Evolutionary conservation across 2,888 invertebrate species (phyloP).

Genomic region (Chrysomela aeneicollis): DNA sequence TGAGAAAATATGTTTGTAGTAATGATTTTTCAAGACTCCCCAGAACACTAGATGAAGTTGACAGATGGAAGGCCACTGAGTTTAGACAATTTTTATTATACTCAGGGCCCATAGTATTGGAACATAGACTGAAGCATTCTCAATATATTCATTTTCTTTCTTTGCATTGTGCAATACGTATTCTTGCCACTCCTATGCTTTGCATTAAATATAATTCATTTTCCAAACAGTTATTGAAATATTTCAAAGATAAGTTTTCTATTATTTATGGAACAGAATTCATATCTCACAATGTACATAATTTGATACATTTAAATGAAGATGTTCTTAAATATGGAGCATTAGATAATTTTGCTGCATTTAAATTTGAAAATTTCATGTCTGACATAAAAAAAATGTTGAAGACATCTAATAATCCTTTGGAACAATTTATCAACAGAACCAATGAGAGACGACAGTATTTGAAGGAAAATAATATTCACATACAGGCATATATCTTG

Average conservation of each 20-base stretch:
- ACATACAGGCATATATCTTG: too few species aligned
- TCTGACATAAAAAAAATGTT: neutral
- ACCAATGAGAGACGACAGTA: neutral
- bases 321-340: constrained; percentile 1
- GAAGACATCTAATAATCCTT: neutral
- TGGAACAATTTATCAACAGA: neutral
- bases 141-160: neutral
- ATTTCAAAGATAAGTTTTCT: constrained; percentile 9
- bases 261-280: neutral
- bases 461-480: too few species aligned
- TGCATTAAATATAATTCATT: neutral
- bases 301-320: constrained; percentile 13
- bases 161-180: constrained; percentile 1
- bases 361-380: neutral
- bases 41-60: neutral
- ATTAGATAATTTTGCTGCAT: neutral
- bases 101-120: constrained; percentile 29
- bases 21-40: neutral
- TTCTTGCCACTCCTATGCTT: neutral
- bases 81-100: constrained; percentile 32
- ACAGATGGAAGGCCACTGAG: constrained; percentile 37
- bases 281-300: constrained; percentile 14
- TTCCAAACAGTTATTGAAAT: constrained; percentile 1
- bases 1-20: neutral
- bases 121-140: neutral